These are phyloP conservation scores for Phymatocera aterrima DNA, from an alignment of 2,888 invertebrate genomes.

Conservation along the genomic window DNA sequence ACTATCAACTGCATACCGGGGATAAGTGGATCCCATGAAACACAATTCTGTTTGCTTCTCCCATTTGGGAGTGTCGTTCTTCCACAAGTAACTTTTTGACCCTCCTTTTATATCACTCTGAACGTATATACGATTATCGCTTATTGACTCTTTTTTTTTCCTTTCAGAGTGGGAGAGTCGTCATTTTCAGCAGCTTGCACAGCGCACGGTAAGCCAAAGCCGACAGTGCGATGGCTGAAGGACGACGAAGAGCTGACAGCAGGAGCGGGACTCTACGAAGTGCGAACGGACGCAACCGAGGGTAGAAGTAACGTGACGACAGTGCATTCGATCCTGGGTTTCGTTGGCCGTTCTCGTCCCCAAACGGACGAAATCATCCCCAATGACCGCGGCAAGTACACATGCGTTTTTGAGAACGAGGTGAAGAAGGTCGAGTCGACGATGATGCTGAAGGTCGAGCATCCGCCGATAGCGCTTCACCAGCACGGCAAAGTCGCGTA, in stretches of 20 bases:
- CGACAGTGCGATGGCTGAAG: constrained; percentile 90
- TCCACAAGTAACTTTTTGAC: not conserved
- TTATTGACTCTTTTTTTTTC: constrained; percentile 33
- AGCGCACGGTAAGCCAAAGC: constrained; percentile 92
- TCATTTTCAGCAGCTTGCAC: constrained; percentile 89
- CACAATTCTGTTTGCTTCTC: too few species aligned
- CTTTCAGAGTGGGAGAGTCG: constrained; percentile 83
- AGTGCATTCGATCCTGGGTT: constrained; percentile 89
- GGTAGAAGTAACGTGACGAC: constrained; percentile 88
- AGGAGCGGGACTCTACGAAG: constrained; percentile 87
- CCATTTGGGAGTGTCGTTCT: too few species aligned
- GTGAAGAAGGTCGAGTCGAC: constrained; percentile 91
- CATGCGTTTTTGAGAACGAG: constrained; percentile 92
- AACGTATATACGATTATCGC: not conserved
- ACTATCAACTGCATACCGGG: not conserved
- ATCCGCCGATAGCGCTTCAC: constrained; percentile 91
- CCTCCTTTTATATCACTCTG: not conserved
- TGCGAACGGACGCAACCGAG: constrained; percentile 86
- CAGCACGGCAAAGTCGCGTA: constrained; percentile 93
- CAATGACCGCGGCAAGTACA: constrained; percentile 90
- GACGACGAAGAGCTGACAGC: constrained; percentile 88
- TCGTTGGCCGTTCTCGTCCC: constrained; percentile 87
- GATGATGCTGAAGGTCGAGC: constrained; percentile 94
- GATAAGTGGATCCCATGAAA: too few species aligned
- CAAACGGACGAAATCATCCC: constrained; percentile 87